Evolutionary conservation across 2,797 vertebrate genomes (phyloP), one percentile per base, ranked within the genome.

Genomic region (Enteromius radiatus): DNA sequence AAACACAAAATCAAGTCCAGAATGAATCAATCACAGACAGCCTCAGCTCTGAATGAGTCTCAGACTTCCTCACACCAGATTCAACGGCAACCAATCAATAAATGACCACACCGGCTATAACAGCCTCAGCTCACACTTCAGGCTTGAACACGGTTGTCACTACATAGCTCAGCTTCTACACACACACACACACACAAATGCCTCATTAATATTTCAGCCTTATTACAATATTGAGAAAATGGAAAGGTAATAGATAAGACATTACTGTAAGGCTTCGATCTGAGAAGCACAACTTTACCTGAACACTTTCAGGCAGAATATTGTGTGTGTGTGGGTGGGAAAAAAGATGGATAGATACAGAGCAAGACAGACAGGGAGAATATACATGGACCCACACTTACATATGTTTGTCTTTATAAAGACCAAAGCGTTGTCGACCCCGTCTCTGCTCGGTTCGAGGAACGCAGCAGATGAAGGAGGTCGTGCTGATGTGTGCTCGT

Each of bases 401-500:
- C 63, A 70, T 63, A 47, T 75, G 69, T 82, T 80, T 78, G 19
- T 9, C 75, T 65, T 74, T 33, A 76, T 61, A 79, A 71, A 84
- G 78, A 14, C 43, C 54, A 31, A 23, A 43, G 4, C 17, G 15
- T 52, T 65, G 17, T 70, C 19, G 80, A 82, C 47, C 54, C 56
- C 12, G 11, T 67, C 33, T 41, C 36, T 70, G 63, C 31, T 78
- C 73, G 78, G 86, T 86, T 86, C 65, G 70, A 69, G 84, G n/a
- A n/a, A 45, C 23, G 8, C 67, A n/a, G 28, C 59, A 75, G 45
- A 79, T 36, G 71, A 79, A 69, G 36, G 17, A 31, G 67, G 77
- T 67, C 23, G 12, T 61, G 76, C 83, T 89, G 87, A 89, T 79
- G 83, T 56, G 77, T 79, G 49, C 74, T 85, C 79, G 63, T 69